A percentile compares a stretch with the other conserved stretches of the same genome.
Conservation (phyloP, 2,113 vertebrate species). For the Stercorarius parasiticus region DNA sequence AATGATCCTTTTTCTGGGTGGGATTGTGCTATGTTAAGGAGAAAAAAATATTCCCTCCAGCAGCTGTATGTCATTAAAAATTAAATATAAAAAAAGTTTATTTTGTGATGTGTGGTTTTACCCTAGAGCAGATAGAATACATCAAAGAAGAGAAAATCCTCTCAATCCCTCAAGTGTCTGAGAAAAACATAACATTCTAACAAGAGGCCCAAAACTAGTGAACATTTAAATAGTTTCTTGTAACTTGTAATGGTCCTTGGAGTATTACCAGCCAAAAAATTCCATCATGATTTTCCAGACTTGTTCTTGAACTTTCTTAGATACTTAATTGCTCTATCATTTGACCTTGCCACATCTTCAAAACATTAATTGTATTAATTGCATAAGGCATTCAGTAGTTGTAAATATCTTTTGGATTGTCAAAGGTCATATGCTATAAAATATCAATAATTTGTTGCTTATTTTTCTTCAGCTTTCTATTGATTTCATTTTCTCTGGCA, state of each 20-base stretch:
- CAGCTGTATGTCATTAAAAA: constrained; percentile 57
- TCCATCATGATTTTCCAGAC: background rate
- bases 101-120: constrained; percentile 53
- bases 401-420: background rate
- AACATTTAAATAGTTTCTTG: constrained; percentile 59
- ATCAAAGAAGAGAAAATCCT: constrained; percentile 55
- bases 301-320: background rate
- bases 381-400: background rate
- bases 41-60: constrained; percentile 12
- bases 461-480: background rate
- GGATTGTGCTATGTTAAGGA: background rate
- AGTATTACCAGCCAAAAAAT: constrained; percentile 4
- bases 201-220: constrained; percentile 33
- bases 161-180: constrained; percentile 41
- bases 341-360: background rate
- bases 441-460: background rate
- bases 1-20: constrained; percentile 10
- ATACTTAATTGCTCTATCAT: background rate
- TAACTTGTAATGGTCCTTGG: constrained; percentile 53
- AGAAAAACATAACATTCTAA: constrained; percentile 50
- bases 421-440: background rate
- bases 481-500: constrained; percentile 15
- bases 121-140: constrained; percentile 36
- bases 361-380: background rate
- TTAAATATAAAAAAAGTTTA: constrained; percentile 52